A percentile compares a stretch with the other conserved stretches of the same genome.
Conservation (phyloP, 2,888 invertebrate species). For the Melanargia galathea region DNA sequence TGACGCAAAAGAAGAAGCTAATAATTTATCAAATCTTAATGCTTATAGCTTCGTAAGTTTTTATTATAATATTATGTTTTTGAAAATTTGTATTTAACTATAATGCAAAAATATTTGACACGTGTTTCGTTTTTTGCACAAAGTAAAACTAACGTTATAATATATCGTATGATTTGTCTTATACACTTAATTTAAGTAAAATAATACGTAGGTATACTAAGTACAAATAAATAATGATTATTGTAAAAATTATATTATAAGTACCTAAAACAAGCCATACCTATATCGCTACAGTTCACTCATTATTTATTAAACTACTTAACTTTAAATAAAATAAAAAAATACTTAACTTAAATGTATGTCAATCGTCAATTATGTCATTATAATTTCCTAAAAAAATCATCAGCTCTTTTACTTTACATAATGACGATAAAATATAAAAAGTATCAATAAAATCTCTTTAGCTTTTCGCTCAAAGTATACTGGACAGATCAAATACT, state of each 20-base stretch:
- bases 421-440: background rate
- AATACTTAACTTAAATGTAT: background rate
- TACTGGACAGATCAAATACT: background rate
- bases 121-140: too few species aligned
- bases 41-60: too few species aligned
- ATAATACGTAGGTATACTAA: background rate
- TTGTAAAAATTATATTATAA: background rate
- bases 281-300: background rate
- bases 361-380: constrained; percentile 2
- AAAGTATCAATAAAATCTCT: background rate
- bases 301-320: background rate
- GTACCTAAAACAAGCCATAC: background rate
- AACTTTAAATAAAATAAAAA: background rate
- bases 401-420: background rate
- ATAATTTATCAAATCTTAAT: too few species aligned
- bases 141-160: too few species aligned
- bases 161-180: background rate
- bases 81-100: too few species aligned
- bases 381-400: background rate
- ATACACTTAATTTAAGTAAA: background rate
- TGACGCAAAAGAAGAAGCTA: too few species aligned
- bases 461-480: background rate
- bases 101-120: too few species aligned
- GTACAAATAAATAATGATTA: background rate
- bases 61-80: too few species aligned